Evolutionary conservation across 35 echinoderm and acorn worm species (phyloP).

Genomic region (Hemicentrotus pulcherrimus): DNA sequence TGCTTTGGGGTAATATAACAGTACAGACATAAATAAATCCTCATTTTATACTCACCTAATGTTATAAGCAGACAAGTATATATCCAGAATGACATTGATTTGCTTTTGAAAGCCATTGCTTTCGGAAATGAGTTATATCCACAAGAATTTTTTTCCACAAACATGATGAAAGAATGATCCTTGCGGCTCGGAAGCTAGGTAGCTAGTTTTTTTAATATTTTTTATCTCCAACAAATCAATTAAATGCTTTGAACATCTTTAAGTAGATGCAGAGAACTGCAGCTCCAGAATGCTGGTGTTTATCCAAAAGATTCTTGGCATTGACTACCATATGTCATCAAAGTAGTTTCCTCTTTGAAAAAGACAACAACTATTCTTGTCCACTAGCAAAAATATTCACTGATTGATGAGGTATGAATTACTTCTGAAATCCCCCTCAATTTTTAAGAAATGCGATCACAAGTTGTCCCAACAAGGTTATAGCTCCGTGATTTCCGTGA

Average conservation of each 20-base stretch:
- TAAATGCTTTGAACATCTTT: background rate
- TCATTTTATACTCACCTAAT: background rate
- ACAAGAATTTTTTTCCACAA: background rate
- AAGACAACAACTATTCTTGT: background rate
- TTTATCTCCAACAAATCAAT: background rate
- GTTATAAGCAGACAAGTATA: background rate
- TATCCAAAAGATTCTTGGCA: background rate
- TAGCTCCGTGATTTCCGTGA: background rate
- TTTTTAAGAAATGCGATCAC: background rate
- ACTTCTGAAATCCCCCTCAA: background rate
- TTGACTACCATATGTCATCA: background rate
- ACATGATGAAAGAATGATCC: background rate
- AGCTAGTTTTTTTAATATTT: background rate
- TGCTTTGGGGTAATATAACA: background rate
- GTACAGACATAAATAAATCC: background rate
- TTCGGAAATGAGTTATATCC: background rate
- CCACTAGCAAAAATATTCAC: background rate
- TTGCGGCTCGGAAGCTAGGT: background rate
- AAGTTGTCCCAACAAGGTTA: background rate
- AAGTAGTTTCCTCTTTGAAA: background rate
- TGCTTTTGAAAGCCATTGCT: background rate
- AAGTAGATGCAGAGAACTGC: background rate
- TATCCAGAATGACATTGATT: background rate
- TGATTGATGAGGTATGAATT: constrained; percentile 3
- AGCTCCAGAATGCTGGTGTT: background rate